Conservation (phyloP, 2,797 vertebrate species). For the Galagoides demidoff region DNA sequence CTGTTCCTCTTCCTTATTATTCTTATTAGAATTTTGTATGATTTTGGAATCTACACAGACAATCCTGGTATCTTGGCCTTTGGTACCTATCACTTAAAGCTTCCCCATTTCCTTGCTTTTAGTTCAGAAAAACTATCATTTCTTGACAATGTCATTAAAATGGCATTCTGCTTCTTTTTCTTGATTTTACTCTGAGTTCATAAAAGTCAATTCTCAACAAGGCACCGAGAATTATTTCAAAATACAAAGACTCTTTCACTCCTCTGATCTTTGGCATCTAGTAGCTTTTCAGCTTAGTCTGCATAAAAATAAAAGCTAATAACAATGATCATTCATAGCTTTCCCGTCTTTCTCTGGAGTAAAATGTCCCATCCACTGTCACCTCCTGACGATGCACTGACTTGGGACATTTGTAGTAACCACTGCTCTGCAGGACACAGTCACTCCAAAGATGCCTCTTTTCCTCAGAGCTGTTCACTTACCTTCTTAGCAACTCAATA, state of each 20-base stretch:
- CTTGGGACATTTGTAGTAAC: no score
- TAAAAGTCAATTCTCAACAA: no score
- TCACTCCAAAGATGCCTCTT: not conserved
- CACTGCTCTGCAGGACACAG: not conserved
- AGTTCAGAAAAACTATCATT: not conserved
- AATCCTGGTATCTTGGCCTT: not conserved
- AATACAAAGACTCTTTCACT: not conserved
- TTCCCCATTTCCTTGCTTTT: not conserved
- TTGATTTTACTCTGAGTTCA: not conserved
- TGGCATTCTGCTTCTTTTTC: not conserved
- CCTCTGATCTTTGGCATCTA: not conserved
- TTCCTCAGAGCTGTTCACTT: not conserved
- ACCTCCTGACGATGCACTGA: not conserved
- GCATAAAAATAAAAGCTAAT: not conserved
- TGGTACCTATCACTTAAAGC: not conserved
- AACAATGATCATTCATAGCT: fast-evolving
- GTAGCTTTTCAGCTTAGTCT: not conserved
- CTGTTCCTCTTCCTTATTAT: not conserved
- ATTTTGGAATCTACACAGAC: not conserved
- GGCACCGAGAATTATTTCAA: not conserved
- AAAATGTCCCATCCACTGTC: not conserved
- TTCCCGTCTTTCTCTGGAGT: not conserved
- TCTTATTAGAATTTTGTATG: not conserved
- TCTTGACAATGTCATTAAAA: not conserved
- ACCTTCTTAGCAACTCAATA: not conserved